Evolutionary conservation across 2,113 vertebrate species (phyloP), one percentile per base, ranked within the genome.

Genomic region (Oreocharis arfaki): DNA sequence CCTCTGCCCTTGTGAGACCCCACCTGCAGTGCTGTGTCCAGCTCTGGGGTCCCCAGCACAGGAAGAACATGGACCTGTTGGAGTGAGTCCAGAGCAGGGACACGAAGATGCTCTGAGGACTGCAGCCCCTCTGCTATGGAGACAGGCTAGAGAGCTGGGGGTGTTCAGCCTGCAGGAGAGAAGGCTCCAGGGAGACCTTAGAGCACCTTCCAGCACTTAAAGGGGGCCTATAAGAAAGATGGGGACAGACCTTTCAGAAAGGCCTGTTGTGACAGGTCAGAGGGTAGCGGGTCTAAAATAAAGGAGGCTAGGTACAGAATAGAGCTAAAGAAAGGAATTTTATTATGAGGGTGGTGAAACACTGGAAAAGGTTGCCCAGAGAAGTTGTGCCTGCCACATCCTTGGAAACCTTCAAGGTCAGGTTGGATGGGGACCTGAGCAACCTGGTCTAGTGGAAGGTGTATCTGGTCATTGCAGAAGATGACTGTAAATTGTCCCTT

Each of bases 51-150:
- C 18, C 49, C 5, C 68, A 41, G 3, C 13, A 41, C 1, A 26
- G 5, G 22, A 41, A 41, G 6, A 49, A 39, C 7, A 3, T 2
- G 26, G 49, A 56, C 0, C 18, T 84, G 27, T 1, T 21, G 35
- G 10, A 69, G 20, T 0, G 0, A 11, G 33, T 18, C 30, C 30
- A 84, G 55, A 44, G n/a, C 19, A 83, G 28, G 39, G 19, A 3
- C 23, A 13, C 1, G 0, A 32, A 61, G 9, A 19, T 41, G n/a
- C 3, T 35, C 26, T 2, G 23, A 32, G 50, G 37, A 15, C 1
- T 68, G 67, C 39, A 71, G 1, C 19, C 6, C 6, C 21, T 75
- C 41, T 79, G 1, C 21, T 61, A 0, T 16, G 46, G 14, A 4
- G 18, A 35, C 5, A 57, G 67, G 42, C 16, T 63, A 56, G 57